Evolutionary conservation across 2,113 vertebrate genomes (phyloP).

Genomic region (Empidonax alnorum): DNA sequence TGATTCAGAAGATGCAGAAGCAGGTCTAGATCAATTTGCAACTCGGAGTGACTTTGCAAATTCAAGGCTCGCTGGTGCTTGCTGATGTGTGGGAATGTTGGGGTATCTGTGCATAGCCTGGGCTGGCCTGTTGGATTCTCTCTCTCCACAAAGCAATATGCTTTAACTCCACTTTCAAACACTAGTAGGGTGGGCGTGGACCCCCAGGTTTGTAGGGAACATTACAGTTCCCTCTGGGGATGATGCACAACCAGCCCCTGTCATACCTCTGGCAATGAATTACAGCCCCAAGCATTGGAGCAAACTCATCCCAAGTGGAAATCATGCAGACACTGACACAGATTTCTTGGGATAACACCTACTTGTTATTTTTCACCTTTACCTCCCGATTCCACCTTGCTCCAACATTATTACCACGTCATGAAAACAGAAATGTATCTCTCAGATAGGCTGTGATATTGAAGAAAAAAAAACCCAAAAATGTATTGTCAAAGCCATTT

Average conservation of each 20-base stretch:
- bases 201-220: background rate
- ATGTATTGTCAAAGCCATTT: background rate
- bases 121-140: background rate
- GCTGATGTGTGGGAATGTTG: background rate
- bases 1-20: background rate
- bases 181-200: accelerated
- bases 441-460: background rate
- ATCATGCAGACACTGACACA: background rate
- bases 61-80: background rate
- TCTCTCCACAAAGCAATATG: background rate
- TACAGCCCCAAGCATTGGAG: background rate
- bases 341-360: background rate
- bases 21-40: background rate
- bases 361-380: background rate
- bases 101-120: background rate
- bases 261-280: background rate
- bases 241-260: background rate
- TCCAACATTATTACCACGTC: background rate
- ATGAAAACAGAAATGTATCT: background rate
- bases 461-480: background rate
- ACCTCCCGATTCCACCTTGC: background rate
- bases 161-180: background rate
- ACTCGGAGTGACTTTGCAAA: background rate
- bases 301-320: background rate
- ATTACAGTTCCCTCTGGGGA: background rate